phyloP scores from a whole-genome alignment of 2,797 vertebrate species.

The Tiaroga cobitis region DNA sequence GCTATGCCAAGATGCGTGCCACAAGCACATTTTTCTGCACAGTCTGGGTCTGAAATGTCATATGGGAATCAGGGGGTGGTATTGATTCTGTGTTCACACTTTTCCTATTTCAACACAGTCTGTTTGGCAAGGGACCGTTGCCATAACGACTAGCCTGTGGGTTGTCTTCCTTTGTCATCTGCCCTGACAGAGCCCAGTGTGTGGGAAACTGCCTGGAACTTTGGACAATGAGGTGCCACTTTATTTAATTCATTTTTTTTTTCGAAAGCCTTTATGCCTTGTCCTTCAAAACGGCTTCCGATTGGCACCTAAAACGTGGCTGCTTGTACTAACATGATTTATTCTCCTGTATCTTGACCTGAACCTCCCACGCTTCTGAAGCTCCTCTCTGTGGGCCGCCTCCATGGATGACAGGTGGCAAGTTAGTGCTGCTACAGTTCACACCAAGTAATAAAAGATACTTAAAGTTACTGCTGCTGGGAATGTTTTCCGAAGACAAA shows the following conservation, averaged over 20 bases:
- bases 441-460: constrained; percentile 34
- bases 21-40: constrained; percentile 60
- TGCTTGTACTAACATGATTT: constrained; percentile 8
- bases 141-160: constrained; percentile 77
- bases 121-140: constrained; percentile 77
- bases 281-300: constrained; percentile 33
- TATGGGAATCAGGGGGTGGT: constrained; percentile 67
- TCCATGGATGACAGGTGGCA: constrained; percentile 33
- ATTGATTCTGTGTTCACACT: constrained; percentile 72
- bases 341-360: constrained; percentile 21
- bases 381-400: constrained; percentile 21
- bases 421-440: constrained; percentile 22
- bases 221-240: constrained; percentile 33
- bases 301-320: constrained; percentile 15
- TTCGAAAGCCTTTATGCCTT: constrained; percentile 37
- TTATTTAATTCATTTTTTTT: constrained; percentile 11
- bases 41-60: constrained; percentile 70
- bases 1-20: constrained; percentile 25
- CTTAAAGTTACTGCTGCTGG: no score
- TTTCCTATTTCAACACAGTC: constrained; percentile 74
- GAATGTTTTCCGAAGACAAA: constrained; percentile 38
- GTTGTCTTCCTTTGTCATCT: constrained; percentile 78
- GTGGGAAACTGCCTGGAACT: constrained; percentile 64
- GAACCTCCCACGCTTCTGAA: constrained; percentile 20
- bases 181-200: constrained; percentile 71